phyloP scores from a whole-genome alignment of 1,140 invertebrate genomes.

The Pachyrhynchus sulphureomaculatus region DNA sequence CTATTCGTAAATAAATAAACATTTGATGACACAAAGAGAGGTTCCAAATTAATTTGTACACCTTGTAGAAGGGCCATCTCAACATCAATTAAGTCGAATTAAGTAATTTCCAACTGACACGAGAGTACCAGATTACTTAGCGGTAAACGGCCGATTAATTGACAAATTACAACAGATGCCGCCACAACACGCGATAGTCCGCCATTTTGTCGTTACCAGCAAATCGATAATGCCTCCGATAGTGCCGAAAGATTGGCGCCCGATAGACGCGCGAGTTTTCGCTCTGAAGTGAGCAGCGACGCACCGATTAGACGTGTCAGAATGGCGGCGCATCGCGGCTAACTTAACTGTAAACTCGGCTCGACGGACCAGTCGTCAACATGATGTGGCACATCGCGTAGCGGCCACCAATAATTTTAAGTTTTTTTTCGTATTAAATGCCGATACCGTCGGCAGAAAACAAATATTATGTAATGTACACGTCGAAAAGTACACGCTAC shows the following conservation, averaged over 20 bases:
- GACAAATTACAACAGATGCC: slow-evolving; percentile 11
- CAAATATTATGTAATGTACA: slow-evolving; percentile 50
- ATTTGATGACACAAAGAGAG: no score
- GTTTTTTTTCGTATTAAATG: slow-evolving; percentile 46
- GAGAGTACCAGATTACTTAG: slow-evolving; percentile 7
- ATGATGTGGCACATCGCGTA: slow-evolving; percentile 53
- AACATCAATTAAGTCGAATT: no score
- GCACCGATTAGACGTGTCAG: slow-evolving; percentile 20
- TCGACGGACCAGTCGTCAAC: slow-evolving; percentile 50
- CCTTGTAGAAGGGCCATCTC: no score
- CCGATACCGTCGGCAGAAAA: slow-evolving; percentile 44
- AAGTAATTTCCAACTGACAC: no score
- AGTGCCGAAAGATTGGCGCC: neutral
- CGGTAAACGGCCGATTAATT: neutral
- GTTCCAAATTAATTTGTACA: no score
- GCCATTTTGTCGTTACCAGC: no score
- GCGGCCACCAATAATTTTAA: slow-evolving; percentile 45
- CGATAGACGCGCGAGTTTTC: neutral
- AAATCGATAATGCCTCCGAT: neutral
- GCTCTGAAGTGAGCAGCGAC: slow-evolving; percentile 19
- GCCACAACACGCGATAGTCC: neutral
- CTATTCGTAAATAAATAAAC: no score
- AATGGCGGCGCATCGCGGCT: slow-evolving; percentile 33
- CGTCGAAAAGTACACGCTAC: slow-evolving; percentile 44
- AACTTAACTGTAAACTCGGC: slow-evolving; percentile 41